Base-by-base conservation (phyloP, 2,113 vertebrate genomes). In the Heterotis niloticus region DNA sequence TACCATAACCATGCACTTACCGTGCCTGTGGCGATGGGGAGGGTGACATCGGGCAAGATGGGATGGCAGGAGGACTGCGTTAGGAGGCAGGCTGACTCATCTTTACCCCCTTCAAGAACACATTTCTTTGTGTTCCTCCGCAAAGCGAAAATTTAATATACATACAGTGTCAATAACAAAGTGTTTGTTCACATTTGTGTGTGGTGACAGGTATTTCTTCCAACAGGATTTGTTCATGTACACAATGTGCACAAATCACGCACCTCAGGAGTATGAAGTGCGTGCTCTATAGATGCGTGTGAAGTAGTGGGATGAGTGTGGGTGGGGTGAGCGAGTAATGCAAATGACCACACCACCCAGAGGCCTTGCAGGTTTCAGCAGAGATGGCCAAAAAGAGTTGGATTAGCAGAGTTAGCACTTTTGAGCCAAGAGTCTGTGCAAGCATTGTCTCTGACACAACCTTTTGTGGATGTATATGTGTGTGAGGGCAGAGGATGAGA, bases 321-420 rank as follows among this genome's bases (percentile, higher is more conserved):
- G 59, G 16, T 34, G 18, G 17, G 24, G 54, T 12, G 7, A 5
- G 59, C 14, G 17, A 75, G 56, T n/a, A 23, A 5, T 66, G 23
- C 11, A 75, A 57, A 57, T 59, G 34, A 44, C 34, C 34, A 44
- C 7, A 44, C 64, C 7, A 16, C 17, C 16, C 67, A 1, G 24
- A 13, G 28, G 67, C 12, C 16, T n/a, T 69, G 24, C 67, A 29
- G 67, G 11, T 16, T 11, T 69, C 13, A 69, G 67, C 14, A 62
- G 4, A 62, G 12, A 4, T 13, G 7, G 34, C 7, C 34, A 44
- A 44, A 62, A 62, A 62, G 12, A 62, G 64, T 24, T 23, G n/a
- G 29, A 23, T 64, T 26, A 65, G 75, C 62, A 65, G 75, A 65
- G 60, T 52, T 52, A 5, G 75, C 75, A 64, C 59, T 54, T 3